Evolutionary conservation across 2,888 invertebrate species (phyloP), one percentile per base, ranked within the genome.

Genomic region (Bellardia pandia): DNA sequence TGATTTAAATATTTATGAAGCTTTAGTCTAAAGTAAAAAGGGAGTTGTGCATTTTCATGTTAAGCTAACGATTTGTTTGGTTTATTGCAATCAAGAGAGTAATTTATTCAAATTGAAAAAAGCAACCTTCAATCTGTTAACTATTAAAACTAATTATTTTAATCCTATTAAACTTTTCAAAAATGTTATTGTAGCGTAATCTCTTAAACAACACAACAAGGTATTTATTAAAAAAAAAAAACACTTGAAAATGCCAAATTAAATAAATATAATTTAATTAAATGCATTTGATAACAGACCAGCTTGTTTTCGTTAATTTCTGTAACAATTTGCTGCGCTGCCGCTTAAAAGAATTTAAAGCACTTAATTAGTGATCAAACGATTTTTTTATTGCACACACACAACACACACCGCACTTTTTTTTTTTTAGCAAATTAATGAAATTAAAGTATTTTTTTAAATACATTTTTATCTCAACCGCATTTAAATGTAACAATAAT

Each of bases 211-310:
- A 7, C 11, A 11, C 11, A 48, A 66, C 40, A 62, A 62, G 45
- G 37, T 45, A 33, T 62, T 48, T 13, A 14, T 14, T 14, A 23
- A 23, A 23, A 23, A 23, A 23, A 4, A 11, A 56, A 62, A 64
- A 51, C 77, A 76, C 77, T 78, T 66, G 56, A 82, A 86, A 79
- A 5, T 76, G 76, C 71, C 78, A 86, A 71, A 51, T 37, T 37
- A 51, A 71, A 71, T 33, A 33, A 51, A 71, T 45, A 30, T 75
- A 8, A 51, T 48, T 37, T 23, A 64, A 80, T 80, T 56, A 53
- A 74, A 37, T 66, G 37, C 40, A 37, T n/a, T 58, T 37, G 23
- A 81, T 66, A 48, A 40, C 53, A 4, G 8, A 45, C 0, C 11
- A 16, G 9, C 45, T 66, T 58, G 14, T 37, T 75, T 68, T 58